phyloP scores from a whole-genome alignment of 23 tunicate species.

The Aplidium turbinatum region DNA sequence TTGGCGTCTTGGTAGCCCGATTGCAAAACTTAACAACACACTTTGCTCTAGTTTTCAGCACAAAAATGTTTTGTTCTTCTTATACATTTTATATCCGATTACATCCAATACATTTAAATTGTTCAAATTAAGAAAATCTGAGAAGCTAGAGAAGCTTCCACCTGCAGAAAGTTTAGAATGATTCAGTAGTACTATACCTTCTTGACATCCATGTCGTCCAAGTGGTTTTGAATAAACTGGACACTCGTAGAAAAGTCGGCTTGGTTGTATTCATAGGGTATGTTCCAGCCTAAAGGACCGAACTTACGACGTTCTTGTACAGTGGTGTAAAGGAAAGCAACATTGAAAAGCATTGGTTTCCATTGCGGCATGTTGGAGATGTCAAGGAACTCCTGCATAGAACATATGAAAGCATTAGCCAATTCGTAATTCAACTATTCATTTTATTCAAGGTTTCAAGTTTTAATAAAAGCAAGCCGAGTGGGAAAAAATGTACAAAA shows the following conservation, averaged over 20 bases:
- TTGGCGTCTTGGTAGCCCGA: no score
- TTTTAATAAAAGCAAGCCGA: not conserved
- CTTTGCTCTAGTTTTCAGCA: no score
- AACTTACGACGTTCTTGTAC: constrained; percentile 98
- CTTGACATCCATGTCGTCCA: constrained; percentile 93
- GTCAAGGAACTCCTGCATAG: constrained; percentile 86
- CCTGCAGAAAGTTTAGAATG: no score
- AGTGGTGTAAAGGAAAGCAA: constrained; percentile 96
- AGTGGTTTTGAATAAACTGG: constrained; percentile 96
- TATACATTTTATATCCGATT: no score
- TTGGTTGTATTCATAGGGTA: constrained; percentile 98
- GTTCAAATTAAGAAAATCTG: no score
- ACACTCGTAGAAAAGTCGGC: constrained; percentile 97
- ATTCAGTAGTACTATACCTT: constrained; percentile 53
- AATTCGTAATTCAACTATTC: no score
- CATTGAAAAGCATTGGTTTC: constrained; percentile 96
- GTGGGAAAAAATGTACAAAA: not conserved
- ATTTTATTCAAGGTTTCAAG: not conserved
- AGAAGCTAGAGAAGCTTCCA: no score
- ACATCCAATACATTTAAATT: no score
- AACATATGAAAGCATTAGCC: no score
- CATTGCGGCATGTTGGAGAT: constrained; percentile 98
- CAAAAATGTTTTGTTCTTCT: no score
- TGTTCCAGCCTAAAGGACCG: constrained; percentile 99
- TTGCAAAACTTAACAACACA: no score